Evolutionary conservation across 2,888 invertebrate genomes (phyloP).

Genomic region (Sturmia bella): DNA sequence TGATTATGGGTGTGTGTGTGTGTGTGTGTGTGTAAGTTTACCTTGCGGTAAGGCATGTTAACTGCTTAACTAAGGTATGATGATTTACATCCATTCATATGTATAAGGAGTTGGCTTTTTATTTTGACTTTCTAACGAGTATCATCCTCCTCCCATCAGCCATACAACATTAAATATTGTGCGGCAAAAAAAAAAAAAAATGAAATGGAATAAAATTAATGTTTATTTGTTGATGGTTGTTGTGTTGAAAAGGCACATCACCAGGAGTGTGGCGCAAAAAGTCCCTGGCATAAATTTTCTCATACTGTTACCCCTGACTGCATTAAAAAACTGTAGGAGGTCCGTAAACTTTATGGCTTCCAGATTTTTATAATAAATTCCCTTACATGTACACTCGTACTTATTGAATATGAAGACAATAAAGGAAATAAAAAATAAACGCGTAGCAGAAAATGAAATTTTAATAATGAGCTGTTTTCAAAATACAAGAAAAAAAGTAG

Average conservation of each 20-base stretch:
- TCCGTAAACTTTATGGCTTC: conserved; percentile 61
- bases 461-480: conserved; percentile 66
- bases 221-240: conserved; percentile 70
- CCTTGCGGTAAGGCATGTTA: conserved; percentile 63
- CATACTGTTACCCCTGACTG: conserved; percentile 11
- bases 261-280: conserved; percentile 40
- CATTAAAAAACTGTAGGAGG: conserved; percentile 66
- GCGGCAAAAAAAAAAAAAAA: conserved; percentile 29
- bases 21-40: conserved; percentile 33
- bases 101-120: conserved; percentile 25
- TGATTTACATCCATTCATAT: conserved; percentile 37
- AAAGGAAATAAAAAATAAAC: conserved; percentile 29
- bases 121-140: conserved; percentile 40
- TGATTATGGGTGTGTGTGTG: not conserved
- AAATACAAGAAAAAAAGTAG: conserved; percentile 47
- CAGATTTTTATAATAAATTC: conserved; percentile 47
- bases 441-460: conserved; percentile 51
- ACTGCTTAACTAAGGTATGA: conserved; percentile 45
- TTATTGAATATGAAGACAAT: conserved; percentile 5
- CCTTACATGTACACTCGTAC: conserved; percentile 19
- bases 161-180: conserved; percentile 17
- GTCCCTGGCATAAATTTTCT: conserved; percentile 5
- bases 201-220: conserved; percentile 62
- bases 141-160: conserved; percentile 42
- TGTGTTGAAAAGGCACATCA: conserved; percentile 68